phyloP scores from a whole-genome alignment of 2,113 vertebrate genomes.

The Lagopus muta region DNA sequence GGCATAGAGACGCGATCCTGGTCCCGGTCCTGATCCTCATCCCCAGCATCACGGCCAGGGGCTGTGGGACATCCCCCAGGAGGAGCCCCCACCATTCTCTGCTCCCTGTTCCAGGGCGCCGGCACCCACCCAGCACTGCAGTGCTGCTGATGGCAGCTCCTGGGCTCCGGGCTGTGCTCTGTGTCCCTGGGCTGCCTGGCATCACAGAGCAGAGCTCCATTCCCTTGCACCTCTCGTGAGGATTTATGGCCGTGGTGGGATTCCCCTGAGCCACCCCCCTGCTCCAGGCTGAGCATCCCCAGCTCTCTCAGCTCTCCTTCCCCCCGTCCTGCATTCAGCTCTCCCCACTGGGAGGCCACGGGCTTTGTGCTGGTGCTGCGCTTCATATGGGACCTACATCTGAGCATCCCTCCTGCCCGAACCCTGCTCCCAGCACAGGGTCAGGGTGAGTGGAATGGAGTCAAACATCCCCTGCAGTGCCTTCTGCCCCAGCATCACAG shows the following conservation, averaged over 20 bases:
- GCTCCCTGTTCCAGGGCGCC: not conserved
- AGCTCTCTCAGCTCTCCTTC: too few relatives aligned
- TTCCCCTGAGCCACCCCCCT: too few relatives aligned
- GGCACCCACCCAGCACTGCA: not conserved
- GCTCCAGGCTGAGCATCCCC: too few relatives aligned
- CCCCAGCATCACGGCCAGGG: not conserved
- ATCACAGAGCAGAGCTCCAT: too few relatives aligned
- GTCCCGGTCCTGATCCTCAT: not conserved
- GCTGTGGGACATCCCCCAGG: too few relatives aligned
- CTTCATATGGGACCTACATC: not conserved
- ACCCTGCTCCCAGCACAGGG: fast-evolving
- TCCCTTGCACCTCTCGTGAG: too few relatives aligned
- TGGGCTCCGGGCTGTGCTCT: not conserved
- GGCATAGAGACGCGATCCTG: not conserved
- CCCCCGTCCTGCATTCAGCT: too few relatives aligned
- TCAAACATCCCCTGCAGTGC: not conserved
- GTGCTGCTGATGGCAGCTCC: not conserved
- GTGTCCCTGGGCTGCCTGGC: too few relatives aligned
- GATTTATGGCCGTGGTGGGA: too few relatives aligned
- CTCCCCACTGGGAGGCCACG: too few relatives aligned
- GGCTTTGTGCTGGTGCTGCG: not conserved
- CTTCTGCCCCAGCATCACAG: not conserved
- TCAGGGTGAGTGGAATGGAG: not conserved
- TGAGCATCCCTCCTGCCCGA: not conserved
- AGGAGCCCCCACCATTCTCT: not conserved